Evolutionary conservation across 2,113 vertebrate genomes (phyloP).

Genomic region (Prunella himalayana): DNA sequence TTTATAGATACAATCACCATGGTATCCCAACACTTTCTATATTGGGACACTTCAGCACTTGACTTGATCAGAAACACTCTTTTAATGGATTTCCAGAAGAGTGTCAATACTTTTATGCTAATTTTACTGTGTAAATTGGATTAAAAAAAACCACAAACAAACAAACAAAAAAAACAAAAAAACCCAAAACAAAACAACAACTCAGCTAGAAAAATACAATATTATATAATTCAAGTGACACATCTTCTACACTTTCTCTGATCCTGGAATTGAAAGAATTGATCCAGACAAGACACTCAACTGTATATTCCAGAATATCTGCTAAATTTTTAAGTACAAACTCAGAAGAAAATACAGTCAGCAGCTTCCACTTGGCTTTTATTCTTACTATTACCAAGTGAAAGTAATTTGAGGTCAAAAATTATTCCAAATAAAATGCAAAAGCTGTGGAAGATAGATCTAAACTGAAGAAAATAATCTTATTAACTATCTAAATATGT

Average conservation of each 20-base stretch:
- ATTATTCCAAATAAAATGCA: background rate
- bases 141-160: background rate
- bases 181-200: background rate
- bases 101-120: background rate
- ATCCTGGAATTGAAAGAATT: background rate
- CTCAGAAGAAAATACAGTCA: background rate
- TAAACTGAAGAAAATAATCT: background rate
- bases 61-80: background rate
- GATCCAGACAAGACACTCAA: background rate
- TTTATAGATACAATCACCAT: conserved; percentile 42
- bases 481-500: background rate
- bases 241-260: background rate
- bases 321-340: background rate
- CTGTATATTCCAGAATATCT: background rate
- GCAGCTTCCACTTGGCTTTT: background rate
- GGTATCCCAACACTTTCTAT: conserved; percentile 19
- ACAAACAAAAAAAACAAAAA: too few relatives aligned
- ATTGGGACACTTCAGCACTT: background rate
- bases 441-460: background rate
- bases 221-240: background rate
- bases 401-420: background rate
- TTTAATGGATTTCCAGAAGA: background rate
- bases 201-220: background rate
- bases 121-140: background rate
- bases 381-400: background rate